Conservation (phyloP, 2,888 invertebrate species). For the Cephonodes hylas region DNA sequence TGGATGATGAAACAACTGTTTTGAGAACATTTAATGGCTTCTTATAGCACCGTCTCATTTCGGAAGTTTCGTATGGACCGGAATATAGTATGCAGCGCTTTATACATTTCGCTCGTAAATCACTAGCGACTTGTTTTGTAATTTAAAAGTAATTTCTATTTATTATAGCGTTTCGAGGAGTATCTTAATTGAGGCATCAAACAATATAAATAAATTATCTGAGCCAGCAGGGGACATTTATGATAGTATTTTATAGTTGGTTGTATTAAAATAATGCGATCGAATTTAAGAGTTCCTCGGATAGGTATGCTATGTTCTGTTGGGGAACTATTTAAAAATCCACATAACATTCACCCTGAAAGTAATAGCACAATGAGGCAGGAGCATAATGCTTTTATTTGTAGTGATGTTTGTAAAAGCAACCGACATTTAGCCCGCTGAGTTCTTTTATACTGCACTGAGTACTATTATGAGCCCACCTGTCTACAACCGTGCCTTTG, state of each 20-base stretch:
- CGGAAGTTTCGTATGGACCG: neutral
- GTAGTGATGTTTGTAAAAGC: neutral
- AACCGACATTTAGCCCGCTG: neutral
- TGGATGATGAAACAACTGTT: conserved; percentile 1
- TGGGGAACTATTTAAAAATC: neutral
- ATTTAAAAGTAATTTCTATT: neutral
- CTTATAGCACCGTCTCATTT: neutral
- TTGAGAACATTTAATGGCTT: neutral
- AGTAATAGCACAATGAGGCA: neutral
- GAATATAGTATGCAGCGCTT: neutral
- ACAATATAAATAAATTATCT: neutral
- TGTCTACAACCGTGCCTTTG: neutral
- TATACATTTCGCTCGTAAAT: neutral
- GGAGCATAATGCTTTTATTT: neutral
- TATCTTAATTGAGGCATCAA: neutral
- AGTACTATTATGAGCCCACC: neutral
- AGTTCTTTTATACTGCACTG: neutral
- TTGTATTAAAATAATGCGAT: neutral
- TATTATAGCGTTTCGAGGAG: neutral
- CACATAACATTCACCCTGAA: neutral
- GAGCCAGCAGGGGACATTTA: neutral
- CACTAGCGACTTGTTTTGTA: neutral
- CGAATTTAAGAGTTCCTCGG: neutral
- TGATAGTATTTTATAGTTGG: neutral
- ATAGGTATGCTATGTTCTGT: neutral